Evolutionary conservation across 2,888 invertebrate genomes (phyloP), one percentile per base, ranked within the genome.

Genomic region (Selenia dentaria): DNA sequence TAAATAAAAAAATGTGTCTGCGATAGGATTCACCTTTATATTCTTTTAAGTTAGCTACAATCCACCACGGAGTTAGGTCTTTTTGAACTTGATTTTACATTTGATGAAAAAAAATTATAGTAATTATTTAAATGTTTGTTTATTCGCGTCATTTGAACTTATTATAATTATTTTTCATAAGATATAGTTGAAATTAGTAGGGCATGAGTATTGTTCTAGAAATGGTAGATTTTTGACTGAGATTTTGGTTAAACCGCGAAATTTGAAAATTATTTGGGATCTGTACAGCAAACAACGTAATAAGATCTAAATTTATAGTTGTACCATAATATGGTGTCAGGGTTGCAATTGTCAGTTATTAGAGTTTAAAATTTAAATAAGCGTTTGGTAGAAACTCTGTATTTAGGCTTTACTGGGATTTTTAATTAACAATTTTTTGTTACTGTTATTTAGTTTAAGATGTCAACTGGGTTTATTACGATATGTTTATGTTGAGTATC

Each of bases 301-400:
- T 16, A 16, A 16, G 22, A 1, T 20, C 2, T 32, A 14, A 29
- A 39, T 25, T 39, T 32, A 18, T 25, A 18, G 6, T 33, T 38
- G 31, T 46, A 46, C 46, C 46, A 40, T 8, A 22, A 3, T 26
- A 26, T 46, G 40, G 46, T 32, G 31, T 35, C 35, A 46, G 46
- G 46, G 46, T 46, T 46, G 46, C 40, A 39, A 36, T 12, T 40
- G 28, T 36, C n/a, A n/a, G n/a, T n/a, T n/a, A n/a, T n/a, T n/a
- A n/a, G n/a, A n/a, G n/a, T n/a, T n/a, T n/a, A n/a, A n/a, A n/a
- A 40, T 11, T 14, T 34, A 11, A 6, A 10, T 41, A 34, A 36
- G 41, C 18, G 33, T 34, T 38, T 33, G 47, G 47, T 38, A 42
- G 47, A 33, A 32, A 37, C 32, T 39, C 10, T 37, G 16, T 41